Conservation (phyloP, 2,888 invertebrate genomes). For the Pyrrhosoma nymphula region DNA sequence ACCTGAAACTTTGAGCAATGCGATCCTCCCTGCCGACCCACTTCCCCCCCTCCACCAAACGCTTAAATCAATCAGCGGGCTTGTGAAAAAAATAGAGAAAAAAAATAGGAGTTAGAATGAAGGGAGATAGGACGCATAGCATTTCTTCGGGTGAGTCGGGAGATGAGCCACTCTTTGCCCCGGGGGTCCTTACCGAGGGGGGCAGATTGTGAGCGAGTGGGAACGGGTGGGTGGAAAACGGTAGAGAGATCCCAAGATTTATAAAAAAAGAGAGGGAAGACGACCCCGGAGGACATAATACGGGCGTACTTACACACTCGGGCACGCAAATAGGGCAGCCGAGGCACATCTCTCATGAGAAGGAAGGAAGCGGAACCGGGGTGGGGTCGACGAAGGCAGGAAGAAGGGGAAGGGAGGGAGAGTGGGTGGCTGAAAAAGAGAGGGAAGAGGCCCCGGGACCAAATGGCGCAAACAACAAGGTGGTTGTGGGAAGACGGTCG, state of each 20-base stretch:
- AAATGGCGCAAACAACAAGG: conserved; percentile 47
- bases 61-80: background rate
- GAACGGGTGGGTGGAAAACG: background rate
- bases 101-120: no score
- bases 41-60: background rate
- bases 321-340: conserved; percentile 35
- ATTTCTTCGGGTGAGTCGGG: background rate
- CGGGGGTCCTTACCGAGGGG: background rate
- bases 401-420: background rate
- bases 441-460: background rate
- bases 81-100: background rate
- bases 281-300: background rate
- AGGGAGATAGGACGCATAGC: background rate
- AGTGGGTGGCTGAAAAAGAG: background rate
- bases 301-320: background rate
- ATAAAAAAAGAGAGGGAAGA: background rate
- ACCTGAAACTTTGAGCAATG: background rate
- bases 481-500: background rate
- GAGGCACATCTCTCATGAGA: background rate
- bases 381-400: background rate
- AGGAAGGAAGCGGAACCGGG: background rate
- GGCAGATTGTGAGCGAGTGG: background rate
- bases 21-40: background rate
- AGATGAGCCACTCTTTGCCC: background rate
- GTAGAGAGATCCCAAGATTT: background rate